Evolutionary conservation across 2,888 invertebrate species (phyloP), one percentile per base, ranked within the genome.

Genomic region (Pemphredon lugubris): DNA sequence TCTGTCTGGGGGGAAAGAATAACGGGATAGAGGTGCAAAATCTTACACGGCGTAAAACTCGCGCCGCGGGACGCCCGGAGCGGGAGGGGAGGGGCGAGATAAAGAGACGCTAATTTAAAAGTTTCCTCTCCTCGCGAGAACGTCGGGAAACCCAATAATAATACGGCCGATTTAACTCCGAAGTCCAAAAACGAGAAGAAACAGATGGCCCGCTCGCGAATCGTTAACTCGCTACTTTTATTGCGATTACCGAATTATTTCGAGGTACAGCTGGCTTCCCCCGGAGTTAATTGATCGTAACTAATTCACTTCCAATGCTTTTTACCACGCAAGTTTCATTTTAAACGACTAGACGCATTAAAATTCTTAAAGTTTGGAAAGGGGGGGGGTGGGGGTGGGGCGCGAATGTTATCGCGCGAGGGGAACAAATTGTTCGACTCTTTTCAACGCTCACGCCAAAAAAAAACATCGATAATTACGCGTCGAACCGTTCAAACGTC

Each of bases 71-170:
- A 37, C 32, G n/a, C n/a, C n/a, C n/a, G n/a, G n/a, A n/a, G n/a
- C 26, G 37, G 50, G 54, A 21, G 39, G 42, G 6, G 13, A 1
- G 7, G n/a, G 20, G 21, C 11, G 9, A 37, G 23, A 42, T 60
- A 66, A 67, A 53, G 45, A 5, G 68, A 30, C 20, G 59, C 37
- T 73, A 57, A 73, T 72, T 66, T 47, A 21, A 23, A 59, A 59
- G 51, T 51, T 59, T 60, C 59, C 37, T 50, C 45, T 42, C 13
- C 20, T n/a, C 14, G n/a, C 23, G 26, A n/a, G 14, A 5, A 9
- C 42, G 50, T 32, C 9, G 1, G 30, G 6, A 9, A 30, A 40
- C 21, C 42, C 58, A 18, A 71, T 71, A 57, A 51, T 45, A 50
- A 48, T 18, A 58, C 64, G 44, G 48, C 7, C 63, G 42, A 72